These are phyloP conservation scores for Temnopleurus reevesii DNA, from an alignment of 53 echinoderm and acorn worm genomes.

Conservation along the genomic window DNA sequence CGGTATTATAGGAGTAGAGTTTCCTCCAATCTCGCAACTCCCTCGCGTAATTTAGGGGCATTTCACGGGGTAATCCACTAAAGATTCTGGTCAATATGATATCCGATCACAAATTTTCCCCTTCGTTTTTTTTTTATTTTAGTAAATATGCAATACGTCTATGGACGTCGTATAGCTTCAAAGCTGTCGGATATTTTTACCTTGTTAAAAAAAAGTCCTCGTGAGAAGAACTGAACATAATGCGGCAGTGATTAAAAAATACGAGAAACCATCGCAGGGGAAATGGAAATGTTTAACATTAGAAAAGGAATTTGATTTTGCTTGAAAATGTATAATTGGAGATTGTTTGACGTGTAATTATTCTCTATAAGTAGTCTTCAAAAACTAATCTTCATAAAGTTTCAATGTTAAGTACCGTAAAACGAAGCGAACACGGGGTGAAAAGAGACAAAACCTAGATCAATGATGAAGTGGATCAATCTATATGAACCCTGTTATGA, in stretches of 20 bases:
- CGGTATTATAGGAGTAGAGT: neutral
- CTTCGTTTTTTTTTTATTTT: neutral
- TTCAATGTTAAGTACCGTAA: no score
- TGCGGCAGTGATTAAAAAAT: neutral
- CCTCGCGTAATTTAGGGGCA: constrained; percentile 2
- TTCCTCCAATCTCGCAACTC: constrained; percentile 16
- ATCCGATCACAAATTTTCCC: constrained; percentile 18
- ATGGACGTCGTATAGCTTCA: neutral
- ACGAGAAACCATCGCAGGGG: neutral
- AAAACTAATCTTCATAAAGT: no score
- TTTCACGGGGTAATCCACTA: constrained; percentile 32
- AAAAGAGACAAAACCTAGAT: no score
- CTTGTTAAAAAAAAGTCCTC: neutral
- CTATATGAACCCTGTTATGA: no score
- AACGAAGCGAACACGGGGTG: no score
- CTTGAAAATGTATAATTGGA: no score
- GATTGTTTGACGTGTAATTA: no score
- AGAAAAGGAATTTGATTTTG: neutral
- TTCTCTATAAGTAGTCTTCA: no score
- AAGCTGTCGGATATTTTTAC: constrained; percentile 9
- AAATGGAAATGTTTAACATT: neutral
- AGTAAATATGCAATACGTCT: neutral
- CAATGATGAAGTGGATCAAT: no score
- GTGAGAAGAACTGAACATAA: neutral
- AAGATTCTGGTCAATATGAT: constrained; percentile 2